phyloP scores from a whole-genome alignment of 2,797 vertebrate species.

The Sebastolobus altivelis region DNA sequence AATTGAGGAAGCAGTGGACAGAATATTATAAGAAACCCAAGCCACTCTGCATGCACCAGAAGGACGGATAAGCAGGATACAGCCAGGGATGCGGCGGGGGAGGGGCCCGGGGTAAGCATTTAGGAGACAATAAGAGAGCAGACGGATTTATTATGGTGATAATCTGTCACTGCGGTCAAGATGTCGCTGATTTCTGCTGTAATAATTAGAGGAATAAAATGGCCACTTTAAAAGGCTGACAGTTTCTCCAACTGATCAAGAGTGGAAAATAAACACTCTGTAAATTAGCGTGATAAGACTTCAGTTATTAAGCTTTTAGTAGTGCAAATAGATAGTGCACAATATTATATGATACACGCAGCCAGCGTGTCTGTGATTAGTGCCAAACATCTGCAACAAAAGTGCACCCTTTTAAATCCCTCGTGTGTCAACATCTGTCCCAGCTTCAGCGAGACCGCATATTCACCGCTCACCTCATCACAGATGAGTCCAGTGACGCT shows the following conservation, averaged over 20 bases:
- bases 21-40: slow-evolving; percentile 71
- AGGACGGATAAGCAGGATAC: slow-evolving; percentile 56
- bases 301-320: slow-evolving; percentile 8
- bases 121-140: slow-evolving; percentile 56
- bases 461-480: slow-evolving; percentile 42
- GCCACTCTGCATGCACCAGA: slow-evolving; percentile 61
- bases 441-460: neutral
- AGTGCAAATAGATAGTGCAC: neutral
- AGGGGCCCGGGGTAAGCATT: slow-evolving; percentile 46
- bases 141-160: slow-evolving; percentile 63
- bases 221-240: neutral
- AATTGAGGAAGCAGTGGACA: slow-evolving; percentile 71
- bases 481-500: slow-evolving; percentile 21
- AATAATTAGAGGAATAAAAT: slow-evolving; percentile 35
- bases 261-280: neutral
- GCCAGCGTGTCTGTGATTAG: neutral
- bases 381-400: slow-evolving; percentile 9
- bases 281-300: slow-evolving; percentile 2
- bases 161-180: slow-evolving; percentile 50
- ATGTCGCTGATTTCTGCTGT: slow-evolving; percentile 21
- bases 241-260: slow-evolving; percentile 3
- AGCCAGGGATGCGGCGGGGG: slow-evolving; percentile 50
- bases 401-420: slow-evolving; percentile 10
- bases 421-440: slow-evolving; percentile 18
- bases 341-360: neutral